Evolutionary conservation across 2,113 vertebrate genomes (phyloP), one percentile per base, ranked within the genome.

Genomic region (Dicerorhinus sumatrensis): DNA sequence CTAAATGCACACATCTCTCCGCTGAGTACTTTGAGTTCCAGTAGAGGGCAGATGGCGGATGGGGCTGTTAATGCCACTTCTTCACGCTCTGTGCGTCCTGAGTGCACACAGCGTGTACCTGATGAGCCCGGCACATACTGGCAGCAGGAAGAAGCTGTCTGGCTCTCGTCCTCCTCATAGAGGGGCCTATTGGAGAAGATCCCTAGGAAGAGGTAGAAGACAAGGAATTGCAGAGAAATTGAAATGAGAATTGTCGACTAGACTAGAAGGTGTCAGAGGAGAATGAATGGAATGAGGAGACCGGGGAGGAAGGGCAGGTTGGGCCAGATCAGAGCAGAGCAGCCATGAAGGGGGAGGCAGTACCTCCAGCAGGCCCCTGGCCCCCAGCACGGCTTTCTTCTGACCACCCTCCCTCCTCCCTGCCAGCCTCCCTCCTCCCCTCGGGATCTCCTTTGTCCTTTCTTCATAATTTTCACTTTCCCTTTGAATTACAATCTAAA

Each of bases 11-110:
- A 85, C 65, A 7, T 4, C 51, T 51, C 48, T 93, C 62, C 65
- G 76, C 65, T 14, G 72, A 80, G 6, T 29, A 13, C 95, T 95
- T 31, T 9, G 73, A 46, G 69, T 89, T 46, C 69, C 39, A 73
- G 92, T 54, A 51, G 80, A 94, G 76, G 93, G 87, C 70, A 67
- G 96, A 20, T 67, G 86, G 80, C 73, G 8, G 20, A 56, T 84
- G 88, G 67, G 65, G 17, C 63, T 83, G 39, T 46, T 83, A 62
- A 2, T 17, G 60, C 51, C 6, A 67, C 90, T 69, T 72, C 83
- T 82, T 85, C 77, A 73, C 23, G 12, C 36, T 85, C 9, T 56
- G 83, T 75, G 29, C 5, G 39, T 84, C 65, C 91, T 58, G 94
- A 60, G 92, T 36, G 69, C 79, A n/a, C 72, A 2, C 46, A 48